These are phyloP conservation scores for Pseudorasbora parva DNA, from an alignment of 2,113 vertebrate species.

Conservation along the genomic window DNA sequence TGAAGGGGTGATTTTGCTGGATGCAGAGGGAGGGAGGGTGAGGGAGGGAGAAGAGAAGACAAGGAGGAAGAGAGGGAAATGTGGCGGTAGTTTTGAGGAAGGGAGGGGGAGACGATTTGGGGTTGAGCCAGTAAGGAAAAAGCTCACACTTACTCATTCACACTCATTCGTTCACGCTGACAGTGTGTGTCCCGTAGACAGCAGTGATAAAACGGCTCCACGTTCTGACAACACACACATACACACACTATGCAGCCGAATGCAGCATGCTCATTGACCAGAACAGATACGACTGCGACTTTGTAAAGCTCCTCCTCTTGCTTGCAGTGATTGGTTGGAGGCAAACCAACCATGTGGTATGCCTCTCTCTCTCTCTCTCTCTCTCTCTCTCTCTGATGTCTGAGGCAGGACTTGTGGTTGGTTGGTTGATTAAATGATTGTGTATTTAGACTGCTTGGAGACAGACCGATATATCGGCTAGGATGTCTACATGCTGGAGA, in stretches of 20 bases:
- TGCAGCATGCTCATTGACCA: slow-evolving; percentile 42
- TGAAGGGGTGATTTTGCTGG: slow-evolving; percentile 68
- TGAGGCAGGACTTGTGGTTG: not conserved
- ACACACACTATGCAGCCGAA: slow-evolving; percentile 29
- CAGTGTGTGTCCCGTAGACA: slow-evolving; percentile 24
- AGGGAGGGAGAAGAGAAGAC: slow-evolving; percentile 45
- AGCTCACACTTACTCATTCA: slow-evolving; percentile 40
- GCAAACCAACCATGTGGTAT: not conserved
- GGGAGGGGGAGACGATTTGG: slow-evolving; percentile 44
- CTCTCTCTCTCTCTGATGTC: slow-evolving; percentile 12
- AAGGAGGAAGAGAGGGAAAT: slow-evolving; percentile 52
- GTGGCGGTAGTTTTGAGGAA: slow-evolving; percentile 15
- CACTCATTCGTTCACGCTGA: slow-evolving; percentile 10
- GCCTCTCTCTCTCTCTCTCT: not conserved
- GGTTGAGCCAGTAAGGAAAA: slow-evolving; percentile 45
- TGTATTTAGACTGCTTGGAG: slow-evolving; percentile 8
- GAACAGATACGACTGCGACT: slow-evolving; percentile 43
- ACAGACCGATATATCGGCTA: not conserved
- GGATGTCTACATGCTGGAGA: not conserved
- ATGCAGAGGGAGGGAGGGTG: slow-evolving; percentile 63
- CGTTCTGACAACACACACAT: slow-evolving; percentile 18
- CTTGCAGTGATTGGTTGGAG: slow-evolving; percentile 15
- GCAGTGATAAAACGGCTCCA: not conserved
- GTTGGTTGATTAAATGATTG: slow-evolving; percentile 30
- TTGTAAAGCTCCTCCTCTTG: slow-evolving; percentile 3